Base-by-base conservation (phyloP, 1,140 invertebrate genomes). In the Drosophila ananassae region DNA sequence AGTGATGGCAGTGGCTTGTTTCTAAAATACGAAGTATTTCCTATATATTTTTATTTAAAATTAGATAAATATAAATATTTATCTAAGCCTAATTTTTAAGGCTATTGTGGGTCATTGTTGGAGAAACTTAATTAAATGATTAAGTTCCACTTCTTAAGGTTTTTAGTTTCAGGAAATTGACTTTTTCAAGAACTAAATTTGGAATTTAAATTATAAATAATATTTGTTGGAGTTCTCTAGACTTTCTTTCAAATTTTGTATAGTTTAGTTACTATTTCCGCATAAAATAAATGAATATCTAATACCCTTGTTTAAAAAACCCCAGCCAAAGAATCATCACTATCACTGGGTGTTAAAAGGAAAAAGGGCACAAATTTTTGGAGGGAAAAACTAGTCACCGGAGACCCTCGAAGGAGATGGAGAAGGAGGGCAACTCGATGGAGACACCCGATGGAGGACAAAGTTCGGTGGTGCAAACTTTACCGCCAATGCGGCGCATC, bases 401-500 rank as follows among this genome's bases (percentile, higher is more conserved):
- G 41, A 48, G 67, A 71, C 48, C 37, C 41, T 5, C 30, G 44
- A 10, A 21, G 44, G 17, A 47, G 17, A 5, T 17, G 41, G 12
- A 13, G 41, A 46, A 13, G n/a, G 12, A 13, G 39, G 7, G 2
- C 8, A 3, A 41, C n/a, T n/a, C n/a, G 17, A n/a, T 28, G 46
- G 50, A 47, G 66, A 72, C 48, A 9, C 28, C 25, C 25, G 25
- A 28, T 28, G 25, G 58, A 73, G 56, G 63, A 73, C 71, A 89
- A 89, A 87, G 82, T 89, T 87, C 66, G 69, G 52, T 83, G 72
- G 66, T 47, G 75, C 77, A 87, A 87, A 87, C 75, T 87, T 87
- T 89, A 82, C 79, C 82, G 82, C 75, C 82, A 87, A 77, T 83
- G 82, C 83, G 82, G 82, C 82, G 83, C 83, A 67, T 61, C 78